A percentile compares a stretch with the other conserved stretches of the same genome.
phyloP scores from a whole-genome alignment of 1,140 invertebrate species.

The Papilio xuthus region DNA sequence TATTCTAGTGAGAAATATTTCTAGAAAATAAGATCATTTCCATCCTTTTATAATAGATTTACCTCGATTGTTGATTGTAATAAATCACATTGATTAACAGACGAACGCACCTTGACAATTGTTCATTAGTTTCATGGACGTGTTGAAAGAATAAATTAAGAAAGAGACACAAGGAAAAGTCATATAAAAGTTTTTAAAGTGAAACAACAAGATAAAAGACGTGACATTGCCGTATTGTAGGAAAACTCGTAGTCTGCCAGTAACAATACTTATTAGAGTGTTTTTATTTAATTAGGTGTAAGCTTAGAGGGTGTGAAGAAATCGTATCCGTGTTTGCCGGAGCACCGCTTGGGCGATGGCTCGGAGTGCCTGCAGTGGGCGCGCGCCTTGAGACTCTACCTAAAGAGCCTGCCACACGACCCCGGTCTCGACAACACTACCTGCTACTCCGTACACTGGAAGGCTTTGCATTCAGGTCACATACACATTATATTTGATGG shows the following conservation, averaged over 20 bases:
- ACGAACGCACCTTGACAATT: not conserved
- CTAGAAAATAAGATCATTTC: not conserved
- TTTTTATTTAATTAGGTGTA: slow-evolving; percentile 52
- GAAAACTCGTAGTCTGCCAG: too few relatives aligned
- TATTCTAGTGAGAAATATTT: not conserved
- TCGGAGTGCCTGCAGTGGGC: slow-evolving; percentile 92
- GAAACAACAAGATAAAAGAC: too few relatives aligned
- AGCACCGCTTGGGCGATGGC: slow-evolving; percentile 82
- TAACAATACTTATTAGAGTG: not conserved
- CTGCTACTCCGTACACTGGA: slow-evolving; percentile 93
- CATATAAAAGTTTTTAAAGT: not conserved
- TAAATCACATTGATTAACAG: not conserved
- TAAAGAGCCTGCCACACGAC: slow-evolving; percentile 83
- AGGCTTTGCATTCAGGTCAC: slow-evolving; percentile 83
- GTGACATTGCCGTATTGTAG: too few relatives aligned
- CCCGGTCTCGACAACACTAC: slow-evolving; percentile 82
- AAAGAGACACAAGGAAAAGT: not conserved
- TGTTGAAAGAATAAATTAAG: not conserved
- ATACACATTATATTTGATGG: not conserved
- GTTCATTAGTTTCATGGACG: not conserved
- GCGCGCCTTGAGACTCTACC: slow-evolving; percentile 86
- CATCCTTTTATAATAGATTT: not conserved
- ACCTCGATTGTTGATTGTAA: not conserved
- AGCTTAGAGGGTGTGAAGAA: slow-evolving; percentile 80
- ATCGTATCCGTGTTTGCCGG: slow-evolving; percentile 87